These are phyloP conservation scores for Mus caroli DNA, from an alignment of 2,797 vertebrate genomes.

Conservation along the genomic window DNA sequence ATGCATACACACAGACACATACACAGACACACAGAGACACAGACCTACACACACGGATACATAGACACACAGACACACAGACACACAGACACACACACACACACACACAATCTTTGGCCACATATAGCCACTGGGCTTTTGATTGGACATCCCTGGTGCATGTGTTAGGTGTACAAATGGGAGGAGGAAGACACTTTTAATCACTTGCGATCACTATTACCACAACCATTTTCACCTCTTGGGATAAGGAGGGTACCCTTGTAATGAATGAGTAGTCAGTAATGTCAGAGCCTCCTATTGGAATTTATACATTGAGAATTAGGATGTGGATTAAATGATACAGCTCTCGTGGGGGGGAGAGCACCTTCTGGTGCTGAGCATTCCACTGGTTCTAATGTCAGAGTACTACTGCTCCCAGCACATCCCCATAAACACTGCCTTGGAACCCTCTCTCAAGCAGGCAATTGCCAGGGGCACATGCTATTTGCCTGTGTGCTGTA, in stretches of 20 bases:
- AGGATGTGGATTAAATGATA: not conserved
- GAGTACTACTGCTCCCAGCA: not conserved
- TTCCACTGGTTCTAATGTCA: too few species aligned
- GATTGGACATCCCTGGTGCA: not conserved
- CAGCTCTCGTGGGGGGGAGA: not conserved
- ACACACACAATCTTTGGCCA: not conserved
- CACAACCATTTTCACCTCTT: not conserved
- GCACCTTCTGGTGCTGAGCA: rapidly evolving
- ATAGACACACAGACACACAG: not conserved
- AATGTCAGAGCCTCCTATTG: not conserved
- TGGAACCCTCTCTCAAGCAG: not conserved
- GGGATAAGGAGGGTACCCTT: not conserved
- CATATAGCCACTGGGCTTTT: not conserved
- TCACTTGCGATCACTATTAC: not conserved
- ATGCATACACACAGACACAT: too few species aligned
- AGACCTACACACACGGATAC: not conserved
- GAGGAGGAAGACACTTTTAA: not conserved
- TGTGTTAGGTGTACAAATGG: too few species aligned
- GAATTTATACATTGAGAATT: not conserved
- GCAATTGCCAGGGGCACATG: too few species aligned
- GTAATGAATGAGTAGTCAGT: not conserved
- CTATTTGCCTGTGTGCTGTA: not conserved
- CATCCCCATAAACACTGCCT: rapidly evolving
- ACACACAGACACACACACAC: too few species aligned
- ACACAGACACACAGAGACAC: not conserved